Percentiles rank a stretch among this genome's conserved stretches.
Evolutionary conservation across 2,797 vertebrate genomes (phyloP).

Genomic region (Ceryle rudis): DNA sequence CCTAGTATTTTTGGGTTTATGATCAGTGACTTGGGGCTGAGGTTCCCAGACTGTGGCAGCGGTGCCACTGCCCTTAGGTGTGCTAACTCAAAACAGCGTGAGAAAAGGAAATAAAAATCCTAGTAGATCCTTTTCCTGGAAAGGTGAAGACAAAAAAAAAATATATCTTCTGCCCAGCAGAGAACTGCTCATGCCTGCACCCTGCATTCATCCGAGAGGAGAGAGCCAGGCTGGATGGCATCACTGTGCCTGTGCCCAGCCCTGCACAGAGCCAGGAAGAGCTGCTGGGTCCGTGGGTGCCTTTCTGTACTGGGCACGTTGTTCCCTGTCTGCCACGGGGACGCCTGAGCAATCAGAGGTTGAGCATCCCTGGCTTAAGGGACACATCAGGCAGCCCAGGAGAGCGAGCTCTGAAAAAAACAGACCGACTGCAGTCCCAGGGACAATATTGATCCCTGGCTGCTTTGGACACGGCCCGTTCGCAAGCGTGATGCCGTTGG

Average conservation of each 20-base stretch:
- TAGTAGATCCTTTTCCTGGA: neutral
- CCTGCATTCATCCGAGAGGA: fast-evolving
- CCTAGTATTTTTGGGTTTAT: neutral
- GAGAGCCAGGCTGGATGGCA: neutral
- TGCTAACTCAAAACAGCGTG: neutral
- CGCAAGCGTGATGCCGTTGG: neutral
- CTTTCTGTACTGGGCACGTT: neutral
- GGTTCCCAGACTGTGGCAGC: neutral
- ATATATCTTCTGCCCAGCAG: neutral
- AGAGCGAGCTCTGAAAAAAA: neutral
- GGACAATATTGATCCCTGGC: neutral
- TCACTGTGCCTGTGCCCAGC: fast-evolving
- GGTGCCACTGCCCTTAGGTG: neutral
- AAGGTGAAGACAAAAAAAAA: neutral
- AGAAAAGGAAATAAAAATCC: neutral
- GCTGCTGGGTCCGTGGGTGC: neutral
- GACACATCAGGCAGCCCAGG: neutral
- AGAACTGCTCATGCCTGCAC: neutral
- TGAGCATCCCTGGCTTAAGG: neutral
- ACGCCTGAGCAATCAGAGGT: neutral
- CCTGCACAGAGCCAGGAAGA: neutral
- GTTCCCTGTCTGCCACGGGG: neutral
- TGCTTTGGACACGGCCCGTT: neutral
- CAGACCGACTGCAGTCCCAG: neutral
- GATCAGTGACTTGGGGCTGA: neutral